A percentile compares a stretch with the other conserved stretches of the same genome.
Conservation (phyloP, 2,888 invertebrate species). For the Geotrupes spiniger region DNA sequence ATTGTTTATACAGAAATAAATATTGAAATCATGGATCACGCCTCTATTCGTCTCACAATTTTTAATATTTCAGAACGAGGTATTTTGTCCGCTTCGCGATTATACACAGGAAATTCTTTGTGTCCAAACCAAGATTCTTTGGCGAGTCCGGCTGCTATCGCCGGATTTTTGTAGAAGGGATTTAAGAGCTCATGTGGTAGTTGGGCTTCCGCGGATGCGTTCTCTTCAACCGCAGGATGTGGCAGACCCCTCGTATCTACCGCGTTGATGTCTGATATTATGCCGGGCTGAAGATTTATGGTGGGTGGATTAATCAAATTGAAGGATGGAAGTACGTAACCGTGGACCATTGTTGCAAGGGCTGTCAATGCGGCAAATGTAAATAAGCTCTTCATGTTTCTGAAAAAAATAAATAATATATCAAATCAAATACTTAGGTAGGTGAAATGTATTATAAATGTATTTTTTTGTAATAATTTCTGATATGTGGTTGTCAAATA, state of each 20-base stretch:
- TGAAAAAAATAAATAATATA: not conserved
- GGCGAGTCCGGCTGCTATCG: constrained; percentile 69
- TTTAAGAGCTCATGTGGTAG: constrained; percentile 69
- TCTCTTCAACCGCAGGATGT: constrained; percentile 71
- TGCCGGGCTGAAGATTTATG: too few relatives aligned
- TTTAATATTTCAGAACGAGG: constrained; percentile 72
- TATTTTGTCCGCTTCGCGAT: constrained; percentile 79
- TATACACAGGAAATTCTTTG: constrained; percentile 74
- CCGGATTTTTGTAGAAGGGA: constrained; percentile 75
- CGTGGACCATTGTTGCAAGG: constrained; percentile 16
- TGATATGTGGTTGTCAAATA: too few relatives aligned
- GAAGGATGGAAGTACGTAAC: constrained; percentile 19
- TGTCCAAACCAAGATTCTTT: constrained; percentile 76
- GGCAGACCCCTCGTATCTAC: constrained; percentile 43
- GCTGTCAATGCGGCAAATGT: constrained; percentile 11
- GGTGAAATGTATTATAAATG: too few relatives aligned
- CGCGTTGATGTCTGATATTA: not conserved
- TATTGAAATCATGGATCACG: constrained; percentile 39
- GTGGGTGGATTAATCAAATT: constrained; percentile 10
- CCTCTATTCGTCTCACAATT: constrained; percentile 71
- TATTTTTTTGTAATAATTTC: too few relatives aligned
- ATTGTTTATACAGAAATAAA: too few relatives aligned
- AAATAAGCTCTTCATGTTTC: constrained; percentile 11
- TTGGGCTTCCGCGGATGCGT: constrained; percentile 68
- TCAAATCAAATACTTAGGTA: not conserved